Evolutionary conservation across 2,113 vertebrate species (phyloP).

Genomic region (Mormoops blainvillei): DNA sequence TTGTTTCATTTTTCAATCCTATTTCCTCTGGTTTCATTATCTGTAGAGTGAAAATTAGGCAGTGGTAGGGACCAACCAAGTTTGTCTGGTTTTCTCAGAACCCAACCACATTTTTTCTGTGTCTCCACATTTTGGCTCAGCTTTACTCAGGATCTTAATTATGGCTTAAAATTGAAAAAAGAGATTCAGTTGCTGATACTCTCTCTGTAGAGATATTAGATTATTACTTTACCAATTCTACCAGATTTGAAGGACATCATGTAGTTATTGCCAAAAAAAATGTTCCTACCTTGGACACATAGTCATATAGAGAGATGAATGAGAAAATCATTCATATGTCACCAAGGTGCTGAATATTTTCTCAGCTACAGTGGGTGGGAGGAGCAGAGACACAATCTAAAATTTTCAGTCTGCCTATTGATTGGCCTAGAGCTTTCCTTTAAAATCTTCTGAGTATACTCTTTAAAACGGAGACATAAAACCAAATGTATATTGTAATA

Average conservation of each 20-base stretch:
- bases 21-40: not conserved
- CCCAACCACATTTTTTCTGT: not conserved
- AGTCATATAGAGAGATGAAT: not conserved
- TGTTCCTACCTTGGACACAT: not conserved
- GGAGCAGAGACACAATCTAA: not conserved
- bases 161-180: conserved; percentile 24
- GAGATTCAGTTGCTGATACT: not conserved
- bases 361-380: not conserved
- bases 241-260: not conserved
- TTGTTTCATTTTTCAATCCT: not conserved
- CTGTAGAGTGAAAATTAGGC: not conserved
- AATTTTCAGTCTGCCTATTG: not conserved
- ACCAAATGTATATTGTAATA: not conserved
- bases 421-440: not conserved
- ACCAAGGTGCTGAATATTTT: not conserved
- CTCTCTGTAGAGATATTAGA: not conserved
- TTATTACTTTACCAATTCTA: conserved; percentile 12
- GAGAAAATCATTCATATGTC: not conserved
- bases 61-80: not conserved
- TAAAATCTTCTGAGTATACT: not conserved
- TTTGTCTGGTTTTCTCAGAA: not conserved
- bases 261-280: not conserved
- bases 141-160: not conserved
- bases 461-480: not conserved
- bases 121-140: not conserved